Conservation (phyloP, 2,888 invertebrate species). For the Conops quadrifasciatus region DNA sequence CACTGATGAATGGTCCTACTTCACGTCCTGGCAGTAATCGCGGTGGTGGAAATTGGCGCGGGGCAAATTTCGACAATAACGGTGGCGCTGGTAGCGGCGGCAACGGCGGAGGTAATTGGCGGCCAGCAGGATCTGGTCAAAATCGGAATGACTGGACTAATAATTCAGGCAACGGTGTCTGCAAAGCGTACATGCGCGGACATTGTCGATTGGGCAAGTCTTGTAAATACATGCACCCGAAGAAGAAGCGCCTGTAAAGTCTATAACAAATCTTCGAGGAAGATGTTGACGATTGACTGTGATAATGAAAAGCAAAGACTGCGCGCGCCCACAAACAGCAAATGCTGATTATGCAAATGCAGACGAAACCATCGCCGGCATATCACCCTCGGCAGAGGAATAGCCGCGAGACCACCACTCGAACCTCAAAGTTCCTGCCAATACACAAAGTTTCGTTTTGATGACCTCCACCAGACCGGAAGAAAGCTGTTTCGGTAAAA, state of each 20-base stretch:
- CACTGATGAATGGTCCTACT: conserved; percentile 50
- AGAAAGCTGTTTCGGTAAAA: no score
- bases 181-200: conserved; percentile 83
- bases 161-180: conserved; percentile 67
- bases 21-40: conserved; percentile 50
- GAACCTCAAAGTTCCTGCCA: no score
- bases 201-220: conserved; percentile 83
- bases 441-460: no score
- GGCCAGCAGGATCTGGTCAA: conserved; percentile 67
- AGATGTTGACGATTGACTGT: conserved; percentile 51
- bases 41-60: conserved; percentile 59
- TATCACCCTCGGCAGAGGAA: no score
- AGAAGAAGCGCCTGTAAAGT: conserved; percentile 59
- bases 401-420: no score
- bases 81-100: conserved; percentile 50
- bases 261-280: conserved; percentile 51
- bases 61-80: conserved; percentile 55
- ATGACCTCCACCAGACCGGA: no score
- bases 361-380: no score
- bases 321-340: neutral
- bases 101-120: conserved; percentile 67
- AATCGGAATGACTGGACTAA: conserved; percentile 62
- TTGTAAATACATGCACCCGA: conserved; percentile 84
- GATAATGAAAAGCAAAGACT: conserved; percentile 41
- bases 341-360: no score